phyloP scores from a whole-genome alignment of 2,113 vertebrate genomes.

The Aegithalos caudatus region DNA sequence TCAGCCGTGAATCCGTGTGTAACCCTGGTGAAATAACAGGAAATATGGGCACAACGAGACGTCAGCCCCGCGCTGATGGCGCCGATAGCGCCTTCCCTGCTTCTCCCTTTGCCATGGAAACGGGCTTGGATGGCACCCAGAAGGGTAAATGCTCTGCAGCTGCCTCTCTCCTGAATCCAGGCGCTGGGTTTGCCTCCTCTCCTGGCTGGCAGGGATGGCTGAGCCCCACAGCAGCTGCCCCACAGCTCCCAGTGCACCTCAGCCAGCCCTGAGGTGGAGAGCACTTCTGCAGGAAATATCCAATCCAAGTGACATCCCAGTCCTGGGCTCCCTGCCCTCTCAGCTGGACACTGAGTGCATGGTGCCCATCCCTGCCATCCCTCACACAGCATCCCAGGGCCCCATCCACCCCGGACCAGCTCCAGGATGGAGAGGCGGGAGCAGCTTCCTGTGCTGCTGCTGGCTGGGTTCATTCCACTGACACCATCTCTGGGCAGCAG shows the following conservation, averaged over 20 bases:
- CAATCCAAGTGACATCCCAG: background rate
- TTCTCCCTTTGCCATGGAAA: background rate
- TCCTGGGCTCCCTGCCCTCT: no score
- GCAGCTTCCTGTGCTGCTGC: rapidly evolving
- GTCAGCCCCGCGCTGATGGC: background rate
- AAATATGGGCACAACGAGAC: background rate
- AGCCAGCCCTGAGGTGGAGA: background rate
- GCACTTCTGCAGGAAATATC: background rate
- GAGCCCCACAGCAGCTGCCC: background rate
- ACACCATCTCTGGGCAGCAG: background rate
- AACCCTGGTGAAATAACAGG: slow-evolving; percentile 6
- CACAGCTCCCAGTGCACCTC: background rate
- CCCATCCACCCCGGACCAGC: background rate
- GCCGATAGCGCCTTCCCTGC: background rate
- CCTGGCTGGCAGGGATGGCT: background rate
- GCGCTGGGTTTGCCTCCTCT: background rate
- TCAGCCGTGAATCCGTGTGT: background rate
- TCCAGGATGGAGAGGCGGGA: background rate
- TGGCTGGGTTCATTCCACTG: background rate
- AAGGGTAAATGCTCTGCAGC: background rate
- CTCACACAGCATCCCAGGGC: rapidly evolving
- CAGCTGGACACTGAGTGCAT: no score
- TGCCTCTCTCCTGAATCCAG: background rate
- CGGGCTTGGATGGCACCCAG: background rate
- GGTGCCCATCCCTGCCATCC: background rate